Evolutionary conservation across 2,113 vertebrate genomes (phyloP).

Genomic region (Centropus unirufus): DNA sequence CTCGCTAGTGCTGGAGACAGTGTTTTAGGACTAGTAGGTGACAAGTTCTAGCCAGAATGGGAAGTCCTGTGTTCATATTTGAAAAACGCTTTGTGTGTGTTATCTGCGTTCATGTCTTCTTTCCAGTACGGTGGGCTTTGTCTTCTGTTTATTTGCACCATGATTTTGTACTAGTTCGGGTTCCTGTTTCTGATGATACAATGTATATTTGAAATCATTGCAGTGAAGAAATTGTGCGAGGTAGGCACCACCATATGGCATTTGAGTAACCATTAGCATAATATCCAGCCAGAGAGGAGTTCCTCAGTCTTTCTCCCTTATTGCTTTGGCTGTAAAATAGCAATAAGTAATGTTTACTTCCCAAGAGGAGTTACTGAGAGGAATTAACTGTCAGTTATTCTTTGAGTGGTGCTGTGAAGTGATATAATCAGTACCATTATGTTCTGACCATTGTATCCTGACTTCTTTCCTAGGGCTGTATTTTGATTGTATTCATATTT

Average conservation of each 20-base stretch:
- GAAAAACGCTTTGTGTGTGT: not conserved
- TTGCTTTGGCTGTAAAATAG: not conserved
- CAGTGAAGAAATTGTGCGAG: not conserved
- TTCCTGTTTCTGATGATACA: not conserved
- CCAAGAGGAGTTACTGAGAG: not conserved
- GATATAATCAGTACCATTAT: not conserved
- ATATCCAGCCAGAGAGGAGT: not conserved
- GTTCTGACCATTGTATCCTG: not conserved
- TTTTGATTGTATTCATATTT: not conserved
- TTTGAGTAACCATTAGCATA: not conserved
- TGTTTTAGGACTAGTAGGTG: not conserved
- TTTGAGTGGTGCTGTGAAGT: not conserved
- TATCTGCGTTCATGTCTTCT: not conserved
- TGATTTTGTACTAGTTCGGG: not conserved
- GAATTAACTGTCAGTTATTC: not conserved
- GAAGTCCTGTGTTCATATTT: not conserved
- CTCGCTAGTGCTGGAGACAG: not conserved
- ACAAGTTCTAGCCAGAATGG: not conserved
- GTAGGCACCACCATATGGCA: not conserved
- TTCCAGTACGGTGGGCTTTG: not conserved
- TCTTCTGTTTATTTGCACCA: not conserved
- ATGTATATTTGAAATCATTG: not conserved
- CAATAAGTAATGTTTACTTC: not conserved
- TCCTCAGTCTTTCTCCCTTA: not conserved
- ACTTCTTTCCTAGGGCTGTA: not conserved